Conservation (phyloP, 2,888 invertebrate species). For the Ormyrus rosae region DNA sequence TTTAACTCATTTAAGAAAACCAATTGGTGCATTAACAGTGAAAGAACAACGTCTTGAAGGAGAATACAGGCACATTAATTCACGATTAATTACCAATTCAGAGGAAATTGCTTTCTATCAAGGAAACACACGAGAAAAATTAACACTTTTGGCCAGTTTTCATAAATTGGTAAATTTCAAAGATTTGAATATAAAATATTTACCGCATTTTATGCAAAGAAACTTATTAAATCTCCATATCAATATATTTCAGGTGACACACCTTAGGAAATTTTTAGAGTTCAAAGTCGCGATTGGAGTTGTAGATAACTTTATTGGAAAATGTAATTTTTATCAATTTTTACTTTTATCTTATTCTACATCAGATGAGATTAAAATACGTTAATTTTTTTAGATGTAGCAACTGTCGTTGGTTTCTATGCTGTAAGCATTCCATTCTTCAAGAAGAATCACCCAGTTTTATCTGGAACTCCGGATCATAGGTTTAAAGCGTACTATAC, state of each 20-base stretch:
- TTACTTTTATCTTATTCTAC: background rate
- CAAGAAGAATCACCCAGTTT: conserved; percentile 82
- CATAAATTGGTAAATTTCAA: conserved; percentile 82
- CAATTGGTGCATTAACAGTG: conserved; percentile 91
- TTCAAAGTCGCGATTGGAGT: conserved; percentile 95
- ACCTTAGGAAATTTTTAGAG: conserved; percentile 90
- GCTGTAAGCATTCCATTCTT: conserved; percentile 97
- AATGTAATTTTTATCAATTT: conserved; percentile 81
- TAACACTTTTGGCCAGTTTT: conserved; percentile 92
- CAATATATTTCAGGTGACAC: conserved; percentile 79
- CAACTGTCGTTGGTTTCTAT: conserved; percentile 96
- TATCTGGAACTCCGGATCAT: conserved; percentile 81
- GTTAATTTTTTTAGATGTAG: conserved; percentile 82
- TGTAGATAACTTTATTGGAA: conserved; percentile 96
- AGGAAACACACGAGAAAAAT: conserved; percentile 91
- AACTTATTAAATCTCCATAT: background rate
- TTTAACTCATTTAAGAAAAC: conserved; percentile 90
- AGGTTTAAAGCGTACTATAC: conserved; percentile 92
- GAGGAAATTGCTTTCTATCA: conserved; percentile 94
- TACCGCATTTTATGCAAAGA: no score
- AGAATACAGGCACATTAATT: conserved; percentile 97
- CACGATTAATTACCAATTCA: conserved; percentile 96
- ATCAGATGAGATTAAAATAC: background rate
- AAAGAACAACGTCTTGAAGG: conserved; percentile 98
- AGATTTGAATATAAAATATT: conserved; percentile 4